Base-by-base conservation (phyloP, 1,140 invertebrate species). In the Potamilus streckersoni region DNA sequence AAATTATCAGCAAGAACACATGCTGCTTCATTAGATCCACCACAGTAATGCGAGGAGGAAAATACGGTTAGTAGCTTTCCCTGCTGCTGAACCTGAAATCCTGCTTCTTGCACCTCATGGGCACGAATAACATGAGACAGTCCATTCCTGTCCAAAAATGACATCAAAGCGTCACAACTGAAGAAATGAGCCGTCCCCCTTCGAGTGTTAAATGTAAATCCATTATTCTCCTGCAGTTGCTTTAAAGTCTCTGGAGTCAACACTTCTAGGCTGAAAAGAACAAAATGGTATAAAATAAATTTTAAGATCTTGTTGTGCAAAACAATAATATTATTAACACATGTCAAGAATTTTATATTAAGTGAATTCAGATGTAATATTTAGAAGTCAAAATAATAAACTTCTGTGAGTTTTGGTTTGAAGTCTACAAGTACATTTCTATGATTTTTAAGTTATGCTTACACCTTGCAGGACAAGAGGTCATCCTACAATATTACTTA, bases 131-230 rank as follows among this genome's bases (percentile, higher is more conserved):
- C 92, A 87, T 94, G 93, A 4, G 93, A 92, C 0, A 94, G 90
- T 49, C 90, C 88, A 88, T 95, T 94, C 72, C 88, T 86, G 19
- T 90, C 86, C 38, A 95, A 88, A 88, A 95, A 95, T 27, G 89
- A 83, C 69, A 93, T 91, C n/a, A 95, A 88, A 4, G 94, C 94
- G 38, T 92, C 91, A 80, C 90, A 91, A 79, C 91, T 93, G 85
- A 95, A 95, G 77, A 94, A 92, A 86, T 94, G 93, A 16, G 93
- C 94, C 0, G 94, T 95, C 61, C 94, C 93, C 80, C 94, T 90
- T 73, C 92, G 90, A 1, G 85, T 87, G 88, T 95, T 95, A n/a
- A 88, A 87, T 3, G 92, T 92, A 90, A 95, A 95, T 3, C 94
- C 94, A 78, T 93, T 91, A 80, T 92, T 92, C 3, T 92, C 89